Evolutionary conservation across 2,888 invertebrate species (phyloP), one percentile per base, ranked within the genome.

Genomic region (Latrodectus hesperus): DNA sequence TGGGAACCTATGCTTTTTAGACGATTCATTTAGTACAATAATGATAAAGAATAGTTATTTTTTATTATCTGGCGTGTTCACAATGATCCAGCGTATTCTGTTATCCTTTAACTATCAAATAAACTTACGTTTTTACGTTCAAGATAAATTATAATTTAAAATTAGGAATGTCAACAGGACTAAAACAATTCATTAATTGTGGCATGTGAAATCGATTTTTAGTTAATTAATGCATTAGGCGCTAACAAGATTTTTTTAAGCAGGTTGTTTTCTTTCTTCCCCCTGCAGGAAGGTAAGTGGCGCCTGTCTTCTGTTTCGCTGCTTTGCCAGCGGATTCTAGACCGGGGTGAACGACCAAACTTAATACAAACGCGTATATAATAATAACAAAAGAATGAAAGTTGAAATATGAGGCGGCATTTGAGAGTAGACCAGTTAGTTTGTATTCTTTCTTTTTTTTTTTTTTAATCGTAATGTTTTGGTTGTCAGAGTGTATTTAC

Each of bases 331-430:
- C 51, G 70, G 70, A 76, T 83, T 76, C 75, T 74, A 22, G 75
- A 71, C 12, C 65, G 65, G 65, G 84, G 76, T 84, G 84, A 84
- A 84, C 53, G 84, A 72, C 84, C 84, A 77, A 65, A 9, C 49
- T 79, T 79, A 53, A 74, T 75, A 70, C 60, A 60, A 71, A n/a
- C n/a, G 49, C 55, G 70, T 60, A 53, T 75, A 53, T n/a, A 22
- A 67, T 74, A 81, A 81, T 73, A 81, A 80, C 51, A 80, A 72
- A 64, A 79, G 71, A 79, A 72, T 16, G 51, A 64, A 38, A 74
- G 53, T 53, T 53, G 53, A 52, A 67, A 65, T 60, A 74, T 51
- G 51, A 65, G 22, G 22, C 16, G 71, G 11, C 6, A 11, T 60
- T 12, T 60, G 5, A 16, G 71, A 52, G 22, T 22, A 49, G 53